phyloP scores from a whole-genome alignment of 64 coral and sea anemone genomes.

The Stylophora pistillata region DNA sequence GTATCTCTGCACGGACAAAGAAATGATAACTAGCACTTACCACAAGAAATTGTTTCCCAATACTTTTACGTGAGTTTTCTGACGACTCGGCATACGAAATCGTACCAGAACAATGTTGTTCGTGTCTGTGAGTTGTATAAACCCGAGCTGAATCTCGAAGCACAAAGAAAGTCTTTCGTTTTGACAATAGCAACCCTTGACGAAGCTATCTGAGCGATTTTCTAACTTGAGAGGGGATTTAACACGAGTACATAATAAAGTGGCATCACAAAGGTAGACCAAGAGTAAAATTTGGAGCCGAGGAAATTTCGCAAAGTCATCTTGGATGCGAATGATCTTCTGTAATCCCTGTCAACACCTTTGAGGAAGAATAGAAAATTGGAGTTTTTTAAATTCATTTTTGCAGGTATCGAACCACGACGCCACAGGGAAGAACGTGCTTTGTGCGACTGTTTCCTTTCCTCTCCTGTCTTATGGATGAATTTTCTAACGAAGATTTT shows the following conservation, averaged over 20 bases:
- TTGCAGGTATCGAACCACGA: background rate
- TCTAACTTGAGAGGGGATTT: conserved; percentile 14
- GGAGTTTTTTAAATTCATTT: background rate
- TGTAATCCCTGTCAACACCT: background rate
- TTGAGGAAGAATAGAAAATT: too few relatives aligned
- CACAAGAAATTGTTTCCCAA: background rate
- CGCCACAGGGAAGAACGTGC: background rate
- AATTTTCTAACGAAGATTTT: background rate
- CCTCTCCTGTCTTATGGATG: background rate
- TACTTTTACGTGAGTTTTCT: background rate
- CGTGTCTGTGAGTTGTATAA: background rate
- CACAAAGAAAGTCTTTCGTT: conserved; percentile 21
- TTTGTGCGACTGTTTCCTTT: background rate
- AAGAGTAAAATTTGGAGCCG: background rate
- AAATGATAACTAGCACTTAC: background rate
- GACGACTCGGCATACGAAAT: background rate
- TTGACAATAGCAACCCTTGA: conserved; percentile 17
- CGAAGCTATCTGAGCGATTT: background rate
- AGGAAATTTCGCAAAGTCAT: background rate
- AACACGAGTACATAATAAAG: background rate
- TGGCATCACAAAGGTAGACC: background rate
- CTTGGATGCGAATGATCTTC: background rate
- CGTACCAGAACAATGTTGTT: background rate
- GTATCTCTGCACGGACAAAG: too few relatives aligned
- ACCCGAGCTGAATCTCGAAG: conserved; percentile 9